Evolutionary conservation across 2,888 invertebrate species (phyloP).

Genomic region (Chesias legatella): DNA sequence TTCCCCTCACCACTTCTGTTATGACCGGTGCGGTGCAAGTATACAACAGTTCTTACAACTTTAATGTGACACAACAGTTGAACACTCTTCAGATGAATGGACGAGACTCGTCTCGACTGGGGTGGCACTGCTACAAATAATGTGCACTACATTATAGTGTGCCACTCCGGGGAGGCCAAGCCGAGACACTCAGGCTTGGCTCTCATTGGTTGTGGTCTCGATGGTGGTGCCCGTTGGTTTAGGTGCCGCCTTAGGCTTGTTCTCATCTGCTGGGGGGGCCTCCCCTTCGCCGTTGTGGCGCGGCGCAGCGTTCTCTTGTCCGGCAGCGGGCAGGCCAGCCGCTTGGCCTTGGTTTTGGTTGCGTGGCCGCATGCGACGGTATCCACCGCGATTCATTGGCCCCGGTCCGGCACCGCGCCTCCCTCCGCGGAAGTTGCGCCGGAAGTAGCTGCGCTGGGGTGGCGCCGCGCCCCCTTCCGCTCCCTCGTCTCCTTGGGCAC

Average conservation of each 20-base stretch:
- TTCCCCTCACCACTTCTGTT: slow-evolving; percentile 46
- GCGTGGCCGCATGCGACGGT: slow-evolving; percentile 64
- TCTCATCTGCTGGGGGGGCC: slow-evolving; percentile 44
- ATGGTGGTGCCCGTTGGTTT: slow-evolving; percentile 65
- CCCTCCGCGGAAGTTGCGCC: slow-evolving; percentile 87
- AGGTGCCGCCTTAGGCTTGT: slow-evolving; percentile 53
- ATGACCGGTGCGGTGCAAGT: slow-evolving; percentile 32
- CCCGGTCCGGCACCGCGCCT: slow-evolving; percentile 74
- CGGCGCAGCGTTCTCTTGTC: slow-evolving; percentile 35
- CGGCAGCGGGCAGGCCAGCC: slow-evolving; percentile 25
- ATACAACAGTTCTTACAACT: slow-evolving; percentile 46
- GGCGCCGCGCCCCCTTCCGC: slow-evolving; percentile 63
- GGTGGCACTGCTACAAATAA: slow-evolving; percentile 62
- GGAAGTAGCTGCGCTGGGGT: slow-evolving; percentile 83
- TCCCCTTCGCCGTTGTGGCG: slow-evolving; percentile 60
- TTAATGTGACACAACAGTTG: slow-evolving; percentile 49
- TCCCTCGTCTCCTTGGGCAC: slow-evolving; percentile 70
- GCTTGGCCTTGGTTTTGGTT: slow-evolving; percentile 51
- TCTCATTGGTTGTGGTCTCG: slow-evolving; percentile 74
- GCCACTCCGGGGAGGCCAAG: slow-evolving; percentile 43
- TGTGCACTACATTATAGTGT: slow-evolving; percentile 57
- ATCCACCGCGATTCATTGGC: slow-evolving; percentile 68
- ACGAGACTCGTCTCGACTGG: slow-evolving; percentile 51
- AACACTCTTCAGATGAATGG: slow-evolving; percentile 62
- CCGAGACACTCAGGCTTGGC: slow-evolving; percentile 65